Percentiles rank a stretch among this genome's conserved stretches.
phyloP scores from a whole-genome alignment of 2,888 invertebrate species.

The Tenthredo amoena region DNA sequence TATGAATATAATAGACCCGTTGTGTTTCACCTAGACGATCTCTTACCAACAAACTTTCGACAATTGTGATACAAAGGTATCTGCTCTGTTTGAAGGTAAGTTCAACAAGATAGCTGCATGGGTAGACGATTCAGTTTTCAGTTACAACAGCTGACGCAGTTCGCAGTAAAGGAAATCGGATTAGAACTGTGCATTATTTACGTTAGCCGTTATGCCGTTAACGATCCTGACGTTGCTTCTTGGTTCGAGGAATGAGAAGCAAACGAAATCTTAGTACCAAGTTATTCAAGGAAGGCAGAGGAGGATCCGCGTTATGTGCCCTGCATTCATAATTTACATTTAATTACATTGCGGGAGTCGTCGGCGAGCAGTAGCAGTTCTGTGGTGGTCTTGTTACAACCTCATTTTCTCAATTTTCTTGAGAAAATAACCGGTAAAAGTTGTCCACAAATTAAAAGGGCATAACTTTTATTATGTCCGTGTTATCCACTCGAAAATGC shows the following conservation, averaged over 20 bases:
- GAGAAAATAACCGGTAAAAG: slow-evolving; percentile 22
- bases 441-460: slow-evolving; percentile 9
- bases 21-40: background rate
- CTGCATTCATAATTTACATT: slow-evolving; percentile 48
- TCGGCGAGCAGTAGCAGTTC: background rate
- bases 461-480: background rate
- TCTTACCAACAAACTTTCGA: background rate
- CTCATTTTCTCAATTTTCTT: slow-evolving; percentile 37
- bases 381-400: slow-evolving; percentile 26
- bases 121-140: slow-evolving; percentile 20
- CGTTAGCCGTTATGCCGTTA: slow-evolving; percentile 32
- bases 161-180: slow-evolving; percentile 20
- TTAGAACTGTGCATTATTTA: slow-evolving; percentile 35
- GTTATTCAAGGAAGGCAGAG: background rate
- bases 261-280: slow-evolving; percentile 37
- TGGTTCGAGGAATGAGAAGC: slow-evolving; percentile 6
- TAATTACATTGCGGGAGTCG: slow-evolving; percentile 37
- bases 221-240: slow-evolving; percentile 27
- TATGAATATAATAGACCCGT: background rate
- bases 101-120: background rate
- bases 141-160: slow-evolving; percentile 25
- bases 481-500: background rate
- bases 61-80: background rate
- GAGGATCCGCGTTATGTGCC: slow-evolving; percentile 33
- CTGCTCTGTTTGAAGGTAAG: slow-evolving; percentile 24